A percentile compares a stretch with the other conserved stretches of the same genome.
Conservation (phyloP, 2,113 vertebrate genomes). For the Cheilinus undulatus region DNA sequence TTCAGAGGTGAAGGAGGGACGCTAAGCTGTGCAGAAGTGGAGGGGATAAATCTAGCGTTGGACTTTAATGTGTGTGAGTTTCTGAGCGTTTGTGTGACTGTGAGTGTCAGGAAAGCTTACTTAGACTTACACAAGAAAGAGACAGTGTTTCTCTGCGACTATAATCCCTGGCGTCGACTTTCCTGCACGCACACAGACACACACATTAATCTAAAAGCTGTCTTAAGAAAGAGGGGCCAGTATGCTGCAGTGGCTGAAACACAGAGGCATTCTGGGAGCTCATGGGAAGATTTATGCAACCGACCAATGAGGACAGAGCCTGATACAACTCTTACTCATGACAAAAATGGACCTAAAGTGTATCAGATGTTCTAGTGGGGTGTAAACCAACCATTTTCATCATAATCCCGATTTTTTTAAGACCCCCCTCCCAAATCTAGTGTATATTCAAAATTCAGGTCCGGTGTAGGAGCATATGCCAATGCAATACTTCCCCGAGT, state of each 20-base stretch:
- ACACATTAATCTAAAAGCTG: conserved; percentile 49
- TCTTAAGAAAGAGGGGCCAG: conserved; percentile 19
- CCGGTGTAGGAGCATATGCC: too few relatives aligned
- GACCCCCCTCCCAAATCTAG: too few relatives aligned
- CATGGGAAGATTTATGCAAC: conserved; percentile 1
- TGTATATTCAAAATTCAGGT: too few relatives aligned
- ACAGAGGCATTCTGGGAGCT: conserved; percentile 26
- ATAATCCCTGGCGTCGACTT: conserved; percentile 42
- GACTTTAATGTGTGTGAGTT: conserved; percentile 7
- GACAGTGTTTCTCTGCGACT: conserved; percentile 36
- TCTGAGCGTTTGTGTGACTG: conserved; percentile 20
- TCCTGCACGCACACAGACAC: conserved; percentile 20
- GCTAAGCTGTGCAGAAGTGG: conserved; percentile 19
- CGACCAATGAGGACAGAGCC: conserved; percentile 5
- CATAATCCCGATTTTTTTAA: too few relatives aligned
- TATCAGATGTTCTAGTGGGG: too few relatives aligned
- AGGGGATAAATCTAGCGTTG: conserved; percentile 44
- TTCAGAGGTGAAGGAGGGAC: conserved; percentile 43
- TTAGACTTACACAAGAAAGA: conserved; percentile 38
- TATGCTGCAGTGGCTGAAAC: conserved; percentile 23
- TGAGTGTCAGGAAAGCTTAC: conserved; percentile 41
- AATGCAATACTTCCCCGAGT: too few relatives aligned
- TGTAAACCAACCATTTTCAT: too few relatives aligned
- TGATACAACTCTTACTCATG: too few relatives aligned
- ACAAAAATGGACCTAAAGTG: too few relatives aligned